Evolutionary conservation across 2,797 vertebrate genomes (phyloP), one percentile per base, ranked within the genome.

Genomic region (Paguma larvata): DNA sequence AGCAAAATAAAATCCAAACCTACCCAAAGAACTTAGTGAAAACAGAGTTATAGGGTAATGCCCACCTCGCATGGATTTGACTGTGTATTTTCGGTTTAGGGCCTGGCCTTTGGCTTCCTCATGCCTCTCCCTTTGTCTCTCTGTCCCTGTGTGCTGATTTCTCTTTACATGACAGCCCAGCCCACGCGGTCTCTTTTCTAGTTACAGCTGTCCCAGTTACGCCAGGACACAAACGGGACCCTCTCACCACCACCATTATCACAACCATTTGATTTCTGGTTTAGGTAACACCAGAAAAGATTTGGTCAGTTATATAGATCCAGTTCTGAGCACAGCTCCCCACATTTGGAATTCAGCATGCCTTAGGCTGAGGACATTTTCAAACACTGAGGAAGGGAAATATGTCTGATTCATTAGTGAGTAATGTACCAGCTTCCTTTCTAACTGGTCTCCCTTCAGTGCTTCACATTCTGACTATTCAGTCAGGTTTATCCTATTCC

Each of bases 341-440:
- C 70, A 48, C 73, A 18, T 72, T 94, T 95, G 92, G 63, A 83
- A 80, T 68, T 85, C 59, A 65, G 51, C 68, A 19, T 86, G 25
- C 75, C 41, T 94, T 91, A 16, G 78, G 83, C 89, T 0, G 2
- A 89, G 93, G 63, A 70, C 63, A 91, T 89, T 97, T 97, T 88
- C 92, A 88, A 65, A 68, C 65, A 48, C 46, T 10, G 19, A 90
- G 53, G 18, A 77, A 73, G 80, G n/a, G 30, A 89, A 90, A 89
- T 34, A 89, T 34, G 65, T 94, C 82, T 97, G 97, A 98, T 97
- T 98, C 96, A 97, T 87, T 94, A 51, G 16, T 96, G 88, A 97
- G 94, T 95, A 91, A 98, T 85, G 19, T 86, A 41, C 75, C 83
- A 53, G 85, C 63, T 97, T 98, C 96, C 97, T 97, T n/a, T 85